Conservation (phyloP, 2,888 invertebrate species). For the Achlya flavicornis region DNA sequence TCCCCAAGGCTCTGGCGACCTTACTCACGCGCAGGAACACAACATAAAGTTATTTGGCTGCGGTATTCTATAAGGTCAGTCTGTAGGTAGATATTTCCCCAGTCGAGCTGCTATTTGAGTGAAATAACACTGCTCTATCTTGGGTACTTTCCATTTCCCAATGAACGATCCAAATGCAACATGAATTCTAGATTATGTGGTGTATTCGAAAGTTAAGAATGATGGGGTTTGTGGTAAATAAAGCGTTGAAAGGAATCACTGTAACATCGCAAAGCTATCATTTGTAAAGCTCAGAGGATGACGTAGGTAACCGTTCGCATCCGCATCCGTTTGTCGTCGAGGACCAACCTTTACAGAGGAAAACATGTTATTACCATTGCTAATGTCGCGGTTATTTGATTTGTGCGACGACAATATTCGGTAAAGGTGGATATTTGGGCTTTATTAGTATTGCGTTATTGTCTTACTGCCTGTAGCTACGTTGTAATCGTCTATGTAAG, state of each 20-base stretch:
- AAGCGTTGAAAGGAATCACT: slow-evolving; percentile 20
- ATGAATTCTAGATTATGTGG: not conserved
- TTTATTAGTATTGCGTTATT: slow-evolving; percentile 9
- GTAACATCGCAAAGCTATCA: slow-evolving; percentile 37
- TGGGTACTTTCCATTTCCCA: no score
- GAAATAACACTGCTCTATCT: no score
- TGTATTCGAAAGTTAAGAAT: not conserved
- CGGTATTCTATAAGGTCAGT: no score
- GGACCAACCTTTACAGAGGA: slow-evolving; percentile 29
- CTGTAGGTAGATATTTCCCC: no score
- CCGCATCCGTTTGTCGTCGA: slow-evolving; percentile 44
- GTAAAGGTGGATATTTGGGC: slow-evolving; percentile 1
- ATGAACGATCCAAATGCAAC: no score
- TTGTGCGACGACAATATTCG: not conserved
- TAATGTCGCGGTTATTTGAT: slow-evolving; percentile 12
- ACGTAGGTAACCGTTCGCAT: slow-evolving; percentile 32
- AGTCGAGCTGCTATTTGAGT: no score
- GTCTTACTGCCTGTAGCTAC: slow-evolving; percentile 1
- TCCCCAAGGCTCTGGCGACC: no score
- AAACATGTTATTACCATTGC: slow-evolving; percentile 14
- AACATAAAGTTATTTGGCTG: no score
- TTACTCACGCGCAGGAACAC: no score
- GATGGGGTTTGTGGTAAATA: no score
- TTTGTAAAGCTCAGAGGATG: slow-evolving; percentile 50
- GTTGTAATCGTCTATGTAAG: slow-evolving; percentile 10